Percentiles rank a stretch among this genome's conserved stretches.
Conservation (phyloP, 2,113 vertebrate species). For the Stegostoma tigrinum region DNA sequence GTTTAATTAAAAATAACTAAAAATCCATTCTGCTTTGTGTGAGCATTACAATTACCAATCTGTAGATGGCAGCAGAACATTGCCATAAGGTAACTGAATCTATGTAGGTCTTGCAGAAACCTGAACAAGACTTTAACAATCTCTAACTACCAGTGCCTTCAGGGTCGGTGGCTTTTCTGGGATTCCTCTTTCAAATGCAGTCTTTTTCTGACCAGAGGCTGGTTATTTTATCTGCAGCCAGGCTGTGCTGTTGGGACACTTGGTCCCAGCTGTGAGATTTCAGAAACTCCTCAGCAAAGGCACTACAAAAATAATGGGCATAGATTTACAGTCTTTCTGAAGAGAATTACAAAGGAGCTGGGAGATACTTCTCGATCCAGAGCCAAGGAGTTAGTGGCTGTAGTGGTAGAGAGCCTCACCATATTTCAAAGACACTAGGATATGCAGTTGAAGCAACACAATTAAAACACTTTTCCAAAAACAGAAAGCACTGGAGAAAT, state of each 20-base stretch:
- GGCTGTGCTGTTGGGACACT: neutral
- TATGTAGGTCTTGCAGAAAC: neutral
- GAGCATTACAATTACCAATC: neutral
- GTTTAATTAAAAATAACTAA: neutral
- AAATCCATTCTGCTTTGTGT: neutral
- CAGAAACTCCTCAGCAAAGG: neutral
- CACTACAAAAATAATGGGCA: neutral
- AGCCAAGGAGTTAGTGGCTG: neutral
- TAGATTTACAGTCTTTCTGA: neutral
- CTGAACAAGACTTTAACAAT: neutral
- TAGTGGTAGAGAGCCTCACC: neutral
- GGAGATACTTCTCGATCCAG: neutral
- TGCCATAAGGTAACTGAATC: neutral
- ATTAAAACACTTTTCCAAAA: too few relatives aligned
- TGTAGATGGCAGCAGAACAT: neutral
- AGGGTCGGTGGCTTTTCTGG: neutral
- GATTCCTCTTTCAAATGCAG: neutral
- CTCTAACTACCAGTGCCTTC: neutral
- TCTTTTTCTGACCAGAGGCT: neutral
- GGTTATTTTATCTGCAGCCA: neutral
- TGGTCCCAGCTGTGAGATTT: neutral
- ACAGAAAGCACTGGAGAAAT: too few relatives aligned
- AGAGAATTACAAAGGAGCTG: neutral
- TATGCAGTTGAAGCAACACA: neutral
- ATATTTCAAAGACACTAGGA: neutral